Percentiles rank a stretch among this genome's conserved stretches.
Evolutionary conservation across 2,113 vertebrate genomes (phyloP).

Genomic region (Neogobius melanostomus): DNA sequence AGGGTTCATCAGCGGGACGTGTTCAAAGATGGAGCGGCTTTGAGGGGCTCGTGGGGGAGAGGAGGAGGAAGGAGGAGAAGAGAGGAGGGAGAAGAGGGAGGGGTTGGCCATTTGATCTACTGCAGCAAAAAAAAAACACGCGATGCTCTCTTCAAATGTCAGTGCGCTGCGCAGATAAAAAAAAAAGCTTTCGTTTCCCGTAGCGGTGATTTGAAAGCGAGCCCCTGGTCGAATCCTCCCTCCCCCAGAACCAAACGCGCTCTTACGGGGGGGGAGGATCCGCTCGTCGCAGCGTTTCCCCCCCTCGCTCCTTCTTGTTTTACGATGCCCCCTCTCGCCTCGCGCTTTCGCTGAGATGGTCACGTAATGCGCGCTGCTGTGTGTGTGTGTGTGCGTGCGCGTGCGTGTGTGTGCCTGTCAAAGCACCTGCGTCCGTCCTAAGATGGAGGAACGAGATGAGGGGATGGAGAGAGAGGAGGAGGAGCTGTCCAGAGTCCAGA

Average conservation of each 20-base stretch:
- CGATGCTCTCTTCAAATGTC: conserved; percentile 81
- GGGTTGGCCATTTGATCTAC: conserved; percentile 78
- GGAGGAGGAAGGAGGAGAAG: neutral
- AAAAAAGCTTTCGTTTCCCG: conserved; percentile 9
- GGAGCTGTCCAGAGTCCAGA: too few species aligned
- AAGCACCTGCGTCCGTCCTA: conserved; percentile 80
- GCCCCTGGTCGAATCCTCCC: conserved; percentile 16
- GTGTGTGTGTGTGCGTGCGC: neutral
- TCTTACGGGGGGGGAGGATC: conserved; percentile 12
- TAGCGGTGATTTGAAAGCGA: conserved; percentile 9
- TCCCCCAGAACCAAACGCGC: conserved; percentile 3
- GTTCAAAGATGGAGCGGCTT: conserved; percentile 37
- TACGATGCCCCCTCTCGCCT: neutral
- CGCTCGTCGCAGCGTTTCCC: too few species aligned
- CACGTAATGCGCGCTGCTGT: conserved; percentile 50
- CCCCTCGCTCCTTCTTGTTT: conserved; percentile 22
- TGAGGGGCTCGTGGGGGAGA: conserved; percentile 16
- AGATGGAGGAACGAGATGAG: conserved; percentile 79
- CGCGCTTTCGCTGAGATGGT: conserved; percentile 59
- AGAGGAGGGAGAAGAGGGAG: conserved; percentile 43
- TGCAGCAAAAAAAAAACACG: conserved; percentile 76
- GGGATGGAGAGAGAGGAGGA: conserved; percentile 36
- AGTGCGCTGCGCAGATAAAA: conserved; percentile 68
- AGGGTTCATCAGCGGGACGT: too few species aligned
- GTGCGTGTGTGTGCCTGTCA: conserved; percentile 58